Conservation (phyloP, 2,888 invertebrate species). For the Himalopsyche kuldschensis region DNA sequence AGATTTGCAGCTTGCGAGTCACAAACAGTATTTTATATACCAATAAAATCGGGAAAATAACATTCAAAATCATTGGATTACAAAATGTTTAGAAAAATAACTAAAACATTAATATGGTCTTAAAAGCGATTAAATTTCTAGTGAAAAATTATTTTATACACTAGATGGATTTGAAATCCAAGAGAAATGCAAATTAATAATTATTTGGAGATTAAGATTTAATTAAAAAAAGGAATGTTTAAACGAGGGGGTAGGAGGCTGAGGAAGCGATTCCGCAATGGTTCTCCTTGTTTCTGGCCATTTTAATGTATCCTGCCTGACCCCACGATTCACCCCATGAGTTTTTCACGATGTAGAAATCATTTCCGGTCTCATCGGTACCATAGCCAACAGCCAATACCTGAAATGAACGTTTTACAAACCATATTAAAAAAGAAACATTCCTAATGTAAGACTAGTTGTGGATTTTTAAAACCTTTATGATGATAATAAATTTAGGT, state of each 20-base stretch:
- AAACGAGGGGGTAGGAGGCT: conserved; percentile 86
- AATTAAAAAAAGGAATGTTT: conserved; percentile 42
- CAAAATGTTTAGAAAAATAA: neutral
- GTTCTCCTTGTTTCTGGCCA: conserved; percentile 82
- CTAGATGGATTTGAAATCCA: neutral
- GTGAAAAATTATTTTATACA: neutral
- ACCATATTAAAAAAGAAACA: too few relatives aligned
- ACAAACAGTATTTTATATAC: neutral
- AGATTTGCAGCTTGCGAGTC: neutral
- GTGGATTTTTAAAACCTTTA: too few relatives aligned
- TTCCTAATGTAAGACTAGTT: too few relatives aligned
- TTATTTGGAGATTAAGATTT: neutral
- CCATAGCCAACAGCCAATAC: conserved; percentile 83
- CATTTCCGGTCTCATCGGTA: conserved; percentile 66
- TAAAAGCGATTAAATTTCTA: neutral
- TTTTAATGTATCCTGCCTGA: conserved; percentile 81
- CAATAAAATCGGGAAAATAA: neutral
- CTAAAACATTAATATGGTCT: neutral
- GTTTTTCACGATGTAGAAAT: conserved; percentile 89
- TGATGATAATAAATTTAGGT: too few relatives aligned
- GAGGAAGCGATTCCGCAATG: conserved; percentile 83
- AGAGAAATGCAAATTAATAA: neutral
- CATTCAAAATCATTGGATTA: too few relatives aligned
- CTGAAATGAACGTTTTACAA: conserved; percentile 42
- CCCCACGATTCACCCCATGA: conserved; percentile 85